Conservation (phyloP, 2,113 vertebrate genomes). For the Nesogale talazaci region DNA sequence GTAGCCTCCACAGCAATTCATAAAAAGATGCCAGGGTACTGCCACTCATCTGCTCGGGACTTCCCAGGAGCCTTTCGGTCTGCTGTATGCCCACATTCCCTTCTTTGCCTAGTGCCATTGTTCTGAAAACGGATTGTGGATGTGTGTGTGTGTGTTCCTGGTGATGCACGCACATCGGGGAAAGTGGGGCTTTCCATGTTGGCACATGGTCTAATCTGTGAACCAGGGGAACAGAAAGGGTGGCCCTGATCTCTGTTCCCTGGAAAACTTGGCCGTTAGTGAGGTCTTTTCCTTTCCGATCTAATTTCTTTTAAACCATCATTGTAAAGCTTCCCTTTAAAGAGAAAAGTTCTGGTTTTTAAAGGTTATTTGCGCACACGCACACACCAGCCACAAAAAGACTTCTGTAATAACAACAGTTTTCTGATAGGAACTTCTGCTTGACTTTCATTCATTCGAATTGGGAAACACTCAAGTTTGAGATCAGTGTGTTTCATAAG, state of each 20-base stretch:
- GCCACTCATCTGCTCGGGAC: slow-evolving; percentile 70
- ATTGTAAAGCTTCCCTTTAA: slow-evolving; percentile 57
- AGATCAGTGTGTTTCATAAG: slow-evolving; percentile 18
- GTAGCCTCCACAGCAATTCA: slow-evolving; percentile 61
- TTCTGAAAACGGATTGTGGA: slow-evolving; percentile 55
- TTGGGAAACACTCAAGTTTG: neutral
- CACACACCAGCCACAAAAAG: slow-evolving; percentile 71
- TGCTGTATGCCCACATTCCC: slow-evolving; percentile 70
- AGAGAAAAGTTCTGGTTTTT: slow-evolving; percentile 61
- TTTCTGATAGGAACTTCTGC: slow-evolving; percentile 6
- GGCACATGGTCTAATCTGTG: slow-evolving; percentile 78
- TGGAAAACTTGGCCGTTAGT: slow-evolving; percentile 67
- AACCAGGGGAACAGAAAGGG: slow-evolving; percentile 61
- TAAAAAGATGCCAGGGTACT: slow-evolving; percentile 63
- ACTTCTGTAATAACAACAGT: slow-evolving; percentile 58
- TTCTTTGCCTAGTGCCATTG: slow-evolving; percentile 76
- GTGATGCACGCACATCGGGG: slow-evolving; percentile 25
- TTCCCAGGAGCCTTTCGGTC: slow-evolving; percentile 75
- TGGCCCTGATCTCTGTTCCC: slow-evolving; percentile 63
- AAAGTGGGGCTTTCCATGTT: slow-evolving; percentile 57
- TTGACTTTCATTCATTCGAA: slow-evolving; percentile 35
- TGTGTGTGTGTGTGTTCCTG: slow-evolving; percentile 63
- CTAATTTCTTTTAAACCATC: slow-evolving; percentile 59
- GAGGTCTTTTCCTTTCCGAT: slow-evolving; percentile 50
- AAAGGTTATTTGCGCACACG: slow-evolving; percentile 70